Evolutionary conservation across 2,113 vertebrate species (phyloP), one percentile per base, ranked within the genome.

Genomic region (Megaleporinus macrocephalus): DNA sequence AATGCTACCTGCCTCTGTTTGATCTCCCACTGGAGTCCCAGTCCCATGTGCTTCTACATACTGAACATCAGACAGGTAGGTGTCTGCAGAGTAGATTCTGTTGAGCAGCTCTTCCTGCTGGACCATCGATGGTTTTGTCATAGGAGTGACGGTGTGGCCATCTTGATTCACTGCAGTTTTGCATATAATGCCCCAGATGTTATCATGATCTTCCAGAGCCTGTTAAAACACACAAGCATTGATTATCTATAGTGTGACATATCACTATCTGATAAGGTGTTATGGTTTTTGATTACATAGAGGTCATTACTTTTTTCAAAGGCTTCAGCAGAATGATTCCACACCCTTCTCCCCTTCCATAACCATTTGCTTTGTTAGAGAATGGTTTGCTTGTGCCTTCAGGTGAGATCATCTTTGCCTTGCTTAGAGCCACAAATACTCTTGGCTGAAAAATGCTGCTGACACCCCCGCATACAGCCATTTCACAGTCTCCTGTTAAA

Each of bases 301-400:
- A n/a, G 26, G 10, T 11, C n/a, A 70, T 44, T 89, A 96, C 95
- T 80, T 94, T 92, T 90, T 87, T 90, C 44, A 97, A 84, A 9
- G 94, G 93, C 57, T 96, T 97, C 20, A 97, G 91, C 14, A 95
- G 91, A 85, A 96, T 84, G 59, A 97, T 85, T 1, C 96, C 96
- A 0, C 96, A 97, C 29, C 96, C 96, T 88, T 97, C 96, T 59
- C 95, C 96, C 92, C 96, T 94, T 47, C 95, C 96, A 6, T 97
- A 97, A 10, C 95, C 96, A 65, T 96, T 90, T 73, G 94, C 95
- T 49, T 84, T 91, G 59, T 69, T 91, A 47, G 95, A 95, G 85
- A 96, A 97, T 30, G 96, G 95, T 84, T 94, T 96, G 89, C 95
- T 96, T 69, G 90, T 92, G 44, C 96, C 96, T 0, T 95, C 94